Evolutionary conservation across 23 tunicate species (phyloP).

Genomic region (Ciona savignyi): DNA sequence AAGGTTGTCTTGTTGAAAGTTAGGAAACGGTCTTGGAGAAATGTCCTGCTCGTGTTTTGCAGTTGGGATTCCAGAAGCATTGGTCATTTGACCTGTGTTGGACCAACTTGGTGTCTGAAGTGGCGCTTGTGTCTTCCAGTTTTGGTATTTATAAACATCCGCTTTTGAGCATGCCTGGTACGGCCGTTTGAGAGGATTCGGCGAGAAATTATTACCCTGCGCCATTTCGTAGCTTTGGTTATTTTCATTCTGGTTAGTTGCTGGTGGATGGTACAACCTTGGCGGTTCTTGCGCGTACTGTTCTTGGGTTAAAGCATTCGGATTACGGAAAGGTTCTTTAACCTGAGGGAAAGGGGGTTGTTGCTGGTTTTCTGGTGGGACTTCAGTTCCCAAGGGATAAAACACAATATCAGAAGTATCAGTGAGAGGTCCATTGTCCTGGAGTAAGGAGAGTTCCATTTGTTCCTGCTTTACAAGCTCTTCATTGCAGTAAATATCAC

Average conservation of each 20-base stretch:
- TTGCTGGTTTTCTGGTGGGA: not conserved
- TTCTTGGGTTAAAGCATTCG: not conserved
- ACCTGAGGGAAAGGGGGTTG: conserved; percentile 3
- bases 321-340: not conserved
- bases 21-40: not conserved
- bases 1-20: not conserved
- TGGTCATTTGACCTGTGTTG: not conserved
- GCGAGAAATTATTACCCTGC: not conserved
- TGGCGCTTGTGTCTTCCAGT: not conserved
- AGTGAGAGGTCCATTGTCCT: conserved; percentile 12
- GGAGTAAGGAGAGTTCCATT: not conserved
- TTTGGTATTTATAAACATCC: not conserved
- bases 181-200: not conserved
- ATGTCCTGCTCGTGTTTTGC: not conserved
- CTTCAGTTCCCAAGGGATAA: conserved; percentile 27
- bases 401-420: conserved; percentile 17
- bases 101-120: not conserved
- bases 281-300: conserved; percentile 6
- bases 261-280: conserved; percentile 6
- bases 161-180: not conserved
- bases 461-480: not conserved
- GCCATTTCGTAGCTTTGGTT: too few relatives aligned
- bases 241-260: not conserved
- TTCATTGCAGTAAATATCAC: conserved; percentile 12
- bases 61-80: not conserved